Percentiles rank a stretch among this genome's conserved stretches.
phyloP scores from a whole-genome alignment of 2,113 vertebrate genomes.

The Cepphus grylle region DNA sequence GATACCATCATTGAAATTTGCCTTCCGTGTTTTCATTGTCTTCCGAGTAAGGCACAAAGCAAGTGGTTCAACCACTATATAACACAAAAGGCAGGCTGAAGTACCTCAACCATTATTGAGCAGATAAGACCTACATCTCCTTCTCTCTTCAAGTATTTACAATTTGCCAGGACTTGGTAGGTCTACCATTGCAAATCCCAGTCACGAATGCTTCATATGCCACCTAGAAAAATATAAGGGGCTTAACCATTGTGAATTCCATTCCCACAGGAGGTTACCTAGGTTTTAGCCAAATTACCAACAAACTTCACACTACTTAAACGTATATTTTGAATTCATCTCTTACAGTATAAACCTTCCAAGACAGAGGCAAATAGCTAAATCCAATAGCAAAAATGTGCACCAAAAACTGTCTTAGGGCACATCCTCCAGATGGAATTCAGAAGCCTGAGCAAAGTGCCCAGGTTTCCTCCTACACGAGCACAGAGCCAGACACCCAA shows the following conservation, averaged over 20 bases:
- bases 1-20: neutral
- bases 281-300: neutral
- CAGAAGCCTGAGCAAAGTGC: neutral
- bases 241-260: neutral
- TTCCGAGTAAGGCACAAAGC: neutral
- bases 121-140: neutral
- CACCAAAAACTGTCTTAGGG: neutral
- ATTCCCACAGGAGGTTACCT: neutral
- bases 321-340: neutral
- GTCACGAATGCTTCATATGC: neutral
- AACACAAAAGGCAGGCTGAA: neutral
- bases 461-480: neutral
- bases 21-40: neutral
- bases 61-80: neutral
- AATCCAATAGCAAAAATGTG: neutral
- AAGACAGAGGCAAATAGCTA: neutral
- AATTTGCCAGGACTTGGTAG: neutral
- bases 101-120: neutral
- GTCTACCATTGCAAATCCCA: neutral
- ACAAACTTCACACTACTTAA: neutral
- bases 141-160: neutral
- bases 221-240: neutral
- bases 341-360: neutral
- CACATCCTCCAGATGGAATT: neutral
- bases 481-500: neutral